These are phyloP conservation scores for Oryzias celebensis DNA, from an alignment of 2,113 vertebrate genomes.

Conservation along the genomic window DNA sequence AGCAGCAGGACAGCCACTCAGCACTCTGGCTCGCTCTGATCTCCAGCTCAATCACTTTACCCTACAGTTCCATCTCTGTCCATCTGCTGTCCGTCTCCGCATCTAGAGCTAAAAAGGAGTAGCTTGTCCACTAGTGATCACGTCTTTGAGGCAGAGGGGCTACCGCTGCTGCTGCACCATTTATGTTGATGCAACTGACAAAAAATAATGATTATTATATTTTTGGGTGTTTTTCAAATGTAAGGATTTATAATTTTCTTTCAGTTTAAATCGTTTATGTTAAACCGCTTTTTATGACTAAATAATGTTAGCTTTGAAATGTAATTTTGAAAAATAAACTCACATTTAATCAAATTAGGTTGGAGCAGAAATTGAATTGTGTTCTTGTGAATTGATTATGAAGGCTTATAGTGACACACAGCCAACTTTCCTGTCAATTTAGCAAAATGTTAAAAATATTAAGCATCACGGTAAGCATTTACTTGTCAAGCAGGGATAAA, in stretches of 20 bases:
- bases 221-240: too few relatives aligned
- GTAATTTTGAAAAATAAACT: too few relatives aligned
- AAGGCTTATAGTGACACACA: not conserved
- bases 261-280: too few relatives aligned
- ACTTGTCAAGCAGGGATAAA: too few relatives aligned
- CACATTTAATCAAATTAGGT: too few relatives aligned
- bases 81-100: slow-evolving; percentile 58
- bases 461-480: not conserved
- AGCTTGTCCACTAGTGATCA: slow-evolving; percentile 24
- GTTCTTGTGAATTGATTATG: too few relatives aligned
- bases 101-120: slow-evolving; percentile 43
- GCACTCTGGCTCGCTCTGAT: slow-evolving; percentile 65
- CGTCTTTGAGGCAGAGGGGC: slow-evolving; percentile 12
- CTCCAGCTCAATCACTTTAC: slow-evolving; percentile 62
- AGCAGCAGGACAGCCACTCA: slow-evolving; percentile 68
- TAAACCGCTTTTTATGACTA: too few relatives aligned
- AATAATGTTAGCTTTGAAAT: too few relatives aligned
- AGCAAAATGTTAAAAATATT: not conserved
- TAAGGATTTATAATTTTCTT: too few relatives aligned
- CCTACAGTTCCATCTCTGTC: slow-evolving; percentile 51
- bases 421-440: not conserved
- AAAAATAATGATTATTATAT: too few relatives aligned
- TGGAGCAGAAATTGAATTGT: too few relatives aligned
- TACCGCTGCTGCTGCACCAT: slow-evolving; percentile 28
- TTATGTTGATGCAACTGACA: too few relatives aligned